Percentiles rank a stretch among this genome's conserved stretches.
Evolutionary conservation across 2,113 vertebrate species (phyloP).

Genomic region (Percopsis transmontana): DNA sequence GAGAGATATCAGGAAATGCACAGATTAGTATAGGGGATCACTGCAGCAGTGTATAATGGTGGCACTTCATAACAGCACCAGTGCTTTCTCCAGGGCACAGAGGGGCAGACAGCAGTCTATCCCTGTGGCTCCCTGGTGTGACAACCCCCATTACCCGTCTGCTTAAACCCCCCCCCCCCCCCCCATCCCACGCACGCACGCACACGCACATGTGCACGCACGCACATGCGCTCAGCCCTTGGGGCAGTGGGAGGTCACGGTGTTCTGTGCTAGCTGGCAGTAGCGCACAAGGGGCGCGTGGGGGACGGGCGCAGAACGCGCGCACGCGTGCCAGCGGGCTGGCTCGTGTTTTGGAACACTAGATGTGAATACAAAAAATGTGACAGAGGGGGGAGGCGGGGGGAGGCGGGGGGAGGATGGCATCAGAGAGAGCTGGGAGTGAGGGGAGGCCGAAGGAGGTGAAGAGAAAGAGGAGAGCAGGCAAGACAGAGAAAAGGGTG

Average conservation of each 20-base stretch:
- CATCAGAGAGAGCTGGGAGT: not conserved
- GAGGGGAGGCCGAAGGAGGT: not conserved
- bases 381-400: constrained; percentile 33
- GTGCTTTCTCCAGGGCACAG: constrained; percentile 50
- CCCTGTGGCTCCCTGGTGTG: constrained; percentile 69
- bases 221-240: constrained; percentile 41
- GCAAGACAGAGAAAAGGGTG: not conserved
- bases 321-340: not conserved
- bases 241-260: constrained; percentile 67
- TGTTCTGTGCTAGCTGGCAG: constrained; percentile 57
- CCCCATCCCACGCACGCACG: constrained; percentile 17
- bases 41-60: constrained; percentile 33
- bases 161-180: constrained; percentile 61
- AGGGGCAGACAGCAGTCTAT: constrained; percentile 62
- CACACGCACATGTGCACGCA: constrained; percentile 37
- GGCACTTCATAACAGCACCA: constrained; percentile 49
- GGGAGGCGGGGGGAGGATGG: constrained; percentile 12
- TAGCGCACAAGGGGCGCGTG: constrained; percentile 41
- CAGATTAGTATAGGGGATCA: not conserved
- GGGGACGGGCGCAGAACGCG: constrained; percentile 38
- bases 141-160: constrained; percentile 78
- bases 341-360: not conserved
- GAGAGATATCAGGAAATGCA: not conserved
- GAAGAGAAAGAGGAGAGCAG: not conserved
- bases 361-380: constrained; percentile 46